Evolutionary conservation across 2,888 invertebrate genomes (phyloP).

Genomic region (Anthrax anthrax): DNA sequence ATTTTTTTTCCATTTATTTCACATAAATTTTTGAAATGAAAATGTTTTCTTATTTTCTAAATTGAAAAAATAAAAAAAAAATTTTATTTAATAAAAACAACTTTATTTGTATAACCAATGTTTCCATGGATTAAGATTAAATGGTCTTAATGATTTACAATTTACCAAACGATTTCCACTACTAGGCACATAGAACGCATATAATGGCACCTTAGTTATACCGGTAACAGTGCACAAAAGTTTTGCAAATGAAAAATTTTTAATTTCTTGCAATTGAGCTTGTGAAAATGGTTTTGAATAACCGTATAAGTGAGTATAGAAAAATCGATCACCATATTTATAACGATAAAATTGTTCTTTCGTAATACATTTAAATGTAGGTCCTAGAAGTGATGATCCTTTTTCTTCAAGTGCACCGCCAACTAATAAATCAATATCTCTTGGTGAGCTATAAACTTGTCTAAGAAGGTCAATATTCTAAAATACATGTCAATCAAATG

Average conservation of each 20-base stretch:
- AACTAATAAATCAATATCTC: constrained; percentile 56
- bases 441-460: constrained; percentile 29
- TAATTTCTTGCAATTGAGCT: constrained; percentile 45
- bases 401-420: constrained; percentile 55
- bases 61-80: too few species aligned
- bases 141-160: constrained; percentile 23
- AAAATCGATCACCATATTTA: constrained; percentile 55
- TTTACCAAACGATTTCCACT: background rate
- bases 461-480: constrained; percentile 42
- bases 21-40: too few species aligned
- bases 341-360: constrained; percentile 54
- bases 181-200: constrained; percentile 1
- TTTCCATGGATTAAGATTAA: constrained; percentile 45
- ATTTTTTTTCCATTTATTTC: too few species aligned
- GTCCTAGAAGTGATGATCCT: constrained; percentile 49
- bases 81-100: background rate
- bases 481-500: constrained; percentile 1
- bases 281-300: constrained; percentile 3
- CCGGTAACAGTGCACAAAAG: constrained; percentile 54
- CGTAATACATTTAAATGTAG: constrained; percentile 56
- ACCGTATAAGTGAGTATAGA: constrained; percentile 46
- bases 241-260: constrained; percentile 45
- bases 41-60: too few species aligned
- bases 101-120: constrained; percentile 22
- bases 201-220: constrained; percentile 34